Base-by-base conservation (phyloP, 2,888 invertebrate species). In the Acrobasis suavella region DNA sequence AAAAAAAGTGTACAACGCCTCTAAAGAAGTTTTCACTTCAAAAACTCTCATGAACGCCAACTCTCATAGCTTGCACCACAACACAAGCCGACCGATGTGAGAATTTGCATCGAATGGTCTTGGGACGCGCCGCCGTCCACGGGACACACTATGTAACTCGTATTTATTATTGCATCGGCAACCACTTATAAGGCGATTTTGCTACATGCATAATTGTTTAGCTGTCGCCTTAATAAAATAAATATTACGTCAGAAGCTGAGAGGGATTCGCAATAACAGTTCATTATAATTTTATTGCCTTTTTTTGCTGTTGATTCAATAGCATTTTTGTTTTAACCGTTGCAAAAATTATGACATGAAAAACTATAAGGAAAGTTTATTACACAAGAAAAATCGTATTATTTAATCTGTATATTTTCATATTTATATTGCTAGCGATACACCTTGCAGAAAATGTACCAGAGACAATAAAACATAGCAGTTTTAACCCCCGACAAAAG, bases 101-200 rank as follows among this genome's bases (percentile, higher is more conserved):
- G 86, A 89, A 91, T 91, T 91, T 89, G 91, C 91, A 91, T 91
- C 91, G 91, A 91, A 91, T 91, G 86, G 89, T 80, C 76, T 76
- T 72, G 76, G 80, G 84, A 86, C 81, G 80, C 74, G 74, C 68
- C 76, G 76, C 67, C 77, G 71, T 81, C 76, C 73, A 72, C 71
- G 81, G 77, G 81, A 82, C 82, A 80, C 75, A 74, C 73, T 72
- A 72, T 78, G 77, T 75, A 78, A 75, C 71, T 75, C 69, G 70
- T 75, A 82, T 76, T 81, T 77, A 78, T 81, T 82, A 79, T 83
- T 78, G 72, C 72, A 64, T 62, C 65, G 66, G 64, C 66, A 58
- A 17, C 16, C 54, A 66, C 68, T 55, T 71, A 68, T 70, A 72
- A 62, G 69, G 71, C 64, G 52, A 68, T 71, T 70, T 70, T 60